Conservation (phyloP, 2,888 invertebrate genomes). For the Rhimphoctona megacephalus region DNA sequence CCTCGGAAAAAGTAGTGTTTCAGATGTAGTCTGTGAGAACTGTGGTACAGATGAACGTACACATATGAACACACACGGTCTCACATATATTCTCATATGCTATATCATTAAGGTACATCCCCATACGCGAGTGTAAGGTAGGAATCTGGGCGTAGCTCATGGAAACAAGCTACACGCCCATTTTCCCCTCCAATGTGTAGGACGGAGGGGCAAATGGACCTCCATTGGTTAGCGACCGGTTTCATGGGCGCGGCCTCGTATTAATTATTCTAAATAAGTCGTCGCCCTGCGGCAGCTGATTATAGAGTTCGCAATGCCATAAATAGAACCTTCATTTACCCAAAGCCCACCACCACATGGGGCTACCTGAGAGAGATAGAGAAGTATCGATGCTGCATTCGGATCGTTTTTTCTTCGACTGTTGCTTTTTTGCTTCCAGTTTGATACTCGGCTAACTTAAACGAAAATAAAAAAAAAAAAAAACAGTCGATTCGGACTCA, state of each 20-base stretch:
- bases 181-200: slow-evolving; percentile 73
- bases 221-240: slow-evolving; percentile 78
- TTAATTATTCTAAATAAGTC: slow-evolving; percentile 85
- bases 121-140: slow-evolving; percentile 36
- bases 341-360: slow-evolving; percentile 77
- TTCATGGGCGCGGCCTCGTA: slow-evolving; percentile 78
- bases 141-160: slow-evolving; percentile 42
- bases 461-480: slow-evolving; percentile 18
- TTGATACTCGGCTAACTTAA: slow-evolving; percentile 54
- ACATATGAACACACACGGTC: slow-evolving; percentile 12
- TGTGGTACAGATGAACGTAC: slow-evolving; percentile 18
- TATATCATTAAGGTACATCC: slow-evolving; percentile 27
- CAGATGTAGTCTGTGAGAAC: slow-evolving; percentile 46
- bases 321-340: slow-evolving; percentile 83
- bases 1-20: slow-evolving; percentile 39
- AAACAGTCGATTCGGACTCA: slow-evolving; percentile 49
- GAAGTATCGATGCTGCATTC: slow-evolving; percentile 57
- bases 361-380: slow-evolving; percentile 51
- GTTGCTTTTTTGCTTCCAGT: slow-evolving; percentile 45
- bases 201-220: slow-evolving; percentile 67
- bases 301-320: slow-evolving; percentile 84
- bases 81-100: slow-evolving; percentile 18
- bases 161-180: slow-evolving; percentile 57
- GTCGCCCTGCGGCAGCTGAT: slow-evolving; percentile 82
- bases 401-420: slow-evolving; percentile 31